Conservation (phyloP, 2,113 vertebrate species). For the Microcebus jonahi region DNA sequence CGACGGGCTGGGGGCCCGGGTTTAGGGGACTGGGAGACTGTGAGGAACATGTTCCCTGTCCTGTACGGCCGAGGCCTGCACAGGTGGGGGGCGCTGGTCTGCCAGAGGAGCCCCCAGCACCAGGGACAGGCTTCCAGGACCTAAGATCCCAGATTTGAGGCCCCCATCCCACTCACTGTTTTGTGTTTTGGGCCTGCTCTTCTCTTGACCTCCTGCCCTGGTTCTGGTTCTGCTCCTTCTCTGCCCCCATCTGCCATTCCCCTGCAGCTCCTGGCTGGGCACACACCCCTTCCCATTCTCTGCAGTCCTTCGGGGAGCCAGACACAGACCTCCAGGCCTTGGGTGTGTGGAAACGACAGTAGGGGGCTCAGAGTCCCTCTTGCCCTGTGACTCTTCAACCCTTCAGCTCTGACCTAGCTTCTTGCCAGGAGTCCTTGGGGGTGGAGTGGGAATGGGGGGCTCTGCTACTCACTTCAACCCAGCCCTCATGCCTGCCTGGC, state of each 20-base stretch:
- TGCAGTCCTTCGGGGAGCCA: conserved; percentile 34
- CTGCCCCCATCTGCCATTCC: background rate
- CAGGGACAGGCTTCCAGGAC: background rate
- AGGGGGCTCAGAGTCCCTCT: background rate
- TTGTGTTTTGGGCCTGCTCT: conserved; percentile 6
- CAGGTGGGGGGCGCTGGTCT: conserved; percentile 57
- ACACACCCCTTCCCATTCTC: conserved; percentile 69
- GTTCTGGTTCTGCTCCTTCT: conserved; percentile 17
- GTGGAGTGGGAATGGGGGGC: background rate
- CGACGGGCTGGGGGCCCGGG: background rate
- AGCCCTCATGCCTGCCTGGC: conserved; percentile 12
- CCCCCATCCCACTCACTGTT: conserved; percentile 31
- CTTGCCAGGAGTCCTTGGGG: background rate
- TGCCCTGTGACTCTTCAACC: background rate
- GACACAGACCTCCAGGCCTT: conserved; percentile 28
- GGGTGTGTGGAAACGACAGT: background rate
- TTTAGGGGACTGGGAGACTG: conserved; percentile 22
- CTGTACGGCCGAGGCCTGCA: conserved; percentile 55
- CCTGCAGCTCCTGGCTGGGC: conserved; percentile 46
- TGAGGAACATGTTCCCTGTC: conserved; percentile 16
- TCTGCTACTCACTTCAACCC: conserved; percentile 28
- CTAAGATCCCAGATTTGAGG: conserved; percentile 23
- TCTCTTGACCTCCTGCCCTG: background rate
- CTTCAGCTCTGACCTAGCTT: conserved; percentile 7
- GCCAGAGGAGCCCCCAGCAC: conserved; percentile 1